These are phyloP conservation scores for Luidia sarsii DNA, from an alignment of 53 echinoderm and acorn worm genomes.

Conservation along the genomic window DNA sequence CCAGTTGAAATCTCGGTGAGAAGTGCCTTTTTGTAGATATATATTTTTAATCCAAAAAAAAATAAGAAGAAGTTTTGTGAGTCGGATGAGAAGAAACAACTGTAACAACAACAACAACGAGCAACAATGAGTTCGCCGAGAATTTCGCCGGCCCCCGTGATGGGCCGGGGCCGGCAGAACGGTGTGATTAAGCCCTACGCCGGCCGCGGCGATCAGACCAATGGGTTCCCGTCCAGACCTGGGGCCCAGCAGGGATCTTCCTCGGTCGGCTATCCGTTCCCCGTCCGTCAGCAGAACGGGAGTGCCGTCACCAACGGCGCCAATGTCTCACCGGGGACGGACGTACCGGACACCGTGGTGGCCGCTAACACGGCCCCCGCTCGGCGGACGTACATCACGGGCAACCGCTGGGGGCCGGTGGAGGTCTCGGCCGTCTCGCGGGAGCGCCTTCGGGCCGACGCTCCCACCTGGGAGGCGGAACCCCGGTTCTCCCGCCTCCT, in stretches of 20 bases:
- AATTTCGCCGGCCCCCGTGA: not conserved
- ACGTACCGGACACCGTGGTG: slow-evolving; percentile 78
- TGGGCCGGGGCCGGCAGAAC: no score
- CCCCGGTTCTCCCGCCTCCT: slow-evolving; percentile 90
- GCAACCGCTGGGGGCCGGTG: slow-evolving; percentile 59
- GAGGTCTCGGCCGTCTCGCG: slow-evolving; percentile 77
- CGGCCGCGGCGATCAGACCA: no score
- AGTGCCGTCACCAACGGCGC: slow-evolving; percentile 16
- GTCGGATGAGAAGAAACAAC: no score
- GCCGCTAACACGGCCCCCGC: slow-evolving; percentile 37
- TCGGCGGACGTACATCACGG: slow-evolving; percentile 41
- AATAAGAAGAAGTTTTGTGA: no score
- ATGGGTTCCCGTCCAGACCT: no score
- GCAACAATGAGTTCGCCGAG: slow-evolving; percentile 41
- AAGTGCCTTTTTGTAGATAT: no score
- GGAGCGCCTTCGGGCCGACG: slow-evolving; percentile 41
- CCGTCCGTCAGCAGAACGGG: slow-evolving; percentile 24
- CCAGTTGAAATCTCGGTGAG: no score
- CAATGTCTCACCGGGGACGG: no score
- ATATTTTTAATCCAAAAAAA: no score
- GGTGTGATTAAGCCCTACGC: no score
- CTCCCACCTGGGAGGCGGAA: slow-evolving; percentile 58
- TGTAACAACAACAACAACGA: no score
- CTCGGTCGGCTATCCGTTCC: slow-evolving; percentile 3
- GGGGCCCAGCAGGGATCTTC: slow-evolving; percentile 26